These are phyloP conservation scores for Plebejus melissa DNA, from an alignment of 2,888 invertebrate species.

Conservation along the genomic window DNA sequence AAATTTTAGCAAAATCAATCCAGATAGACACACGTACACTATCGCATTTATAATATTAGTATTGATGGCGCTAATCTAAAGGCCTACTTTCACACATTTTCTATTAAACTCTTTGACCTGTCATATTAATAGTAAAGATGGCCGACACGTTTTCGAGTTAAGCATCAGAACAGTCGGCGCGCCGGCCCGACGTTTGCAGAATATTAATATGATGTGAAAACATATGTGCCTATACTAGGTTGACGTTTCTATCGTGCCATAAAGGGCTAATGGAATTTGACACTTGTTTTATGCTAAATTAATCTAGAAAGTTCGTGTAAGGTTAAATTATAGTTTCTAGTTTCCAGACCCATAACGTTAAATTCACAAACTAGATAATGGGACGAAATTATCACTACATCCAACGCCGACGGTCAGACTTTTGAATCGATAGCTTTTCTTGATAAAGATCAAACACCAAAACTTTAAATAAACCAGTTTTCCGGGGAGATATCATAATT, in stretches of 20 bases:
- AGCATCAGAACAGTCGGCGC: slow-evolving; percentile 6
- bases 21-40: no score
- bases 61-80: not conserved
- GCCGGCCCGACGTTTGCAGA: slow-evolving; percentile 13
- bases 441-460: no score
- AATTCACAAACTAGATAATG: no score
- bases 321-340: no score
- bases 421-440: no score
- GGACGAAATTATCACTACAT: no score
- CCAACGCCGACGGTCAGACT: no score
- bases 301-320: not conserved
- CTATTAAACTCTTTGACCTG: not conserved
- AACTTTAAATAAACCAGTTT: not conserved
- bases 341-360: no score
- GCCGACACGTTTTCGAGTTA: not conserved
- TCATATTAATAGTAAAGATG: not conserved
- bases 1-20: no score
- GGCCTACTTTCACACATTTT: not conserved
- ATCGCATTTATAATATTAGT: not conserved
- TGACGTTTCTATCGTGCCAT: slow-evolving; percentile 6
- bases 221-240: not conserved
- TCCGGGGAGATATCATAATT: not conserved
- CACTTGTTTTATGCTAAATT: not conserved
- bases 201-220: slow-evolving; percentile 21
- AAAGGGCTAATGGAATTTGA: not conserved